phyloP scores from a whole-genome alignment of 23 tunicate genomes.

The Phallusia fumigata region DNA sequence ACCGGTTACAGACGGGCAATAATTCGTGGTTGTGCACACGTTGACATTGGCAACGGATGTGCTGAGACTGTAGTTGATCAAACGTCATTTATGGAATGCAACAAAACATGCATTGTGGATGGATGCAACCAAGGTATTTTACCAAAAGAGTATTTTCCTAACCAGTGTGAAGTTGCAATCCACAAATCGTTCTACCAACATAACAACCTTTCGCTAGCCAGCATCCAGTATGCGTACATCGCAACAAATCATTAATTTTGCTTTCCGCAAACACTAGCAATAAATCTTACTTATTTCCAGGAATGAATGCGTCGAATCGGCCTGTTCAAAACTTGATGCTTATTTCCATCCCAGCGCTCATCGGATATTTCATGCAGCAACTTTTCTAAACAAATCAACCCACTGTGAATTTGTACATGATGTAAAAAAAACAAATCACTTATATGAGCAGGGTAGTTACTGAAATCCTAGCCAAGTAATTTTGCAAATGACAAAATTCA shows the following conservation, averaged over 20 bases:
- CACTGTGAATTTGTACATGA: too few species aligned
- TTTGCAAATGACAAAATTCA: too few species aligned
- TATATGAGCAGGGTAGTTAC: too few species aligned
- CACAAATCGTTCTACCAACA: too few species aligned
- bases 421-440: too few species aligned
- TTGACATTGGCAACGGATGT: constrained; percentile 22
- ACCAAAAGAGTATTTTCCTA: too few species aligned
- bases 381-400: constrained; percentile 5
- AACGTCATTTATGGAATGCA: constrained; percentile 1
- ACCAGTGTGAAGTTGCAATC: too few species aligned
- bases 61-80: not conserved
- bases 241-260: too few species aligned
- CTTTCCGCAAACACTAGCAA: not conserved
- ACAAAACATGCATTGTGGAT: constrained; percentile 16
- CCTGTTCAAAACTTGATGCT: not conserved
- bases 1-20: constrained; percentile 11
- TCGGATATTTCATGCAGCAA: not conserved
- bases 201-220: too few species aligned
- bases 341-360: not conserved
- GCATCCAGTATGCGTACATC: too few species aligned
- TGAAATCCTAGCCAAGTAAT: too few species aligned
- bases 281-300: not conserved
- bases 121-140: constrained; percentile 26
- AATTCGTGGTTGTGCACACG: constrained; percentile 3
- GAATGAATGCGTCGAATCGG: not conserved